phyloP scores from a whole-genome alignment of 2,797 vertebrate species.

The Sparus aurata region DNA sequence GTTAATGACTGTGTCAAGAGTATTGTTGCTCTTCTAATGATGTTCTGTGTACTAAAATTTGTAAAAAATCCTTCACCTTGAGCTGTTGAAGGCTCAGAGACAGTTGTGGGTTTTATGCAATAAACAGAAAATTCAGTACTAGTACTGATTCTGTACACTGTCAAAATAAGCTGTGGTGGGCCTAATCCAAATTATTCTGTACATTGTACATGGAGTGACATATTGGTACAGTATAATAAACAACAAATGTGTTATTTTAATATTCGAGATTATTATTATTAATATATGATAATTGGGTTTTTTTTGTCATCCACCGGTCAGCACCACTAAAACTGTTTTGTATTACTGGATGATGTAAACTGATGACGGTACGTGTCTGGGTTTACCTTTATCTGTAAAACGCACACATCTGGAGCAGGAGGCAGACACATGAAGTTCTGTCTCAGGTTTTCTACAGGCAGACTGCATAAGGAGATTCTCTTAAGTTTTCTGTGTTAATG shows the following conservation, averaged over 20 bases:
- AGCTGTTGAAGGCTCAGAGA: neutral
- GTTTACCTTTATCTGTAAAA: neutral
- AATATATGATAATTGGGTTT: neutral
- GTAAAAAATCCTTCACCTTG: neutral
- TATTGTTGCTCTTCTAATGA: neutral
- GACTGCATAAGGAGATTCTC: neutral
- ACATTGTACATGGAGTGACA: too few species aligned
- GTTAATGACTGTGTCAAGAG: neutral
- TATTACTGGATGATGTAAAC: neutral
- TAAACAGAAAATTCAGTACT: neutral
- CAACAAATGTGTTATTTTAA: neutral
- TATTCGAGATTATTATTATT: too few species aligned
- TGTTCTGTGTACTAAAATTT: neutral
- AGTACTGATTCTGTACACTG: neutral
- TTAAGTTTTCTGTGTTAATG: neutral
- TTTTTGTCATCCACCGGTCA: neutral
- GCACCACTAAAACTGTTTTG: neutral
- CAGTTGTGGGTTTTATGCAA: conserved; percentile 39
- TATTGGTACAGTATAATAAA: too few species aligned
- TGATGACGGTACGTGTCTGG: neutral
- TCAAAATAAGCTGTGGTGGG: neutral
- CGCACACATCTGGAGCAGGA: neutral
- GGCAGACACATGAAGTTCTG: neutral
- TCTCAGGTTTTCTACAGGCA: neutral
- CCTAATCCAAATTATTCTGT: neutral